A percentile compares a stretch with the other conserved stretches of the same genome.
Evolutionary conservation across 2,888 invertebrate genomes (phyloP).

Genomic region (Clanis bilineata): DNA sequence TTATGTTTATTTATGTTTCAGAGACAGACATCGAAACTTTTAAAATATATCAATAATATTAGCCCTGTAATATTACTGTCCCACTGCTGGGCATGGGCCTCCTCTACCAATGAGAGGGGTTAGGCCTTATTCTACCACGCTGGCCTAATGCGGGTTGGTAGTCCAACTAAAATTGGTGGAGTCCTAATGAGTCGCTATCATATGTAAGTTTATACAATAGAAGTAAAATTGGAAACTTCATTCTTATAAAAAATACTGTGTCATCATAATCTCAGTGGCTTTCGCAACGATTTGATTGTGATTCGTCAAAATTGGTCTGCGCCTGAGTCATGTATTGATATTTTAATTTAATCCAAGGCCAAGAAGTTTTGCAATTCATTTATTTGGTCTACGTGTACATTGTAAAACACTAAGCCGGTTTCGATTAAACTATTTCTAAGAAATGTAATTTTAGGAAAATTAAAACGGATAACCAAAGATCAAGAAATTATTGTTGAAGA

Average conservation of each 20-base stretch:
- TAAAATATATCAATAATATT: too few species aligned
- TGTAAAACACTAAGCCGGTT: not conserved
- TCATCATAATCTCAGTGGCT: not conserved
- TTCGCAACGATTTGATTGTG: constrained; percentile 1
- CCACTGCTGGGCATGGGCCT: too few species aligned
- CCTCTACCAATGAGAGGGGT: too few species aligned
- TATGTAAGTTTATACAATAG: too few species aligned
- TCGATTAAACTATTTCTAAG: not conserved
- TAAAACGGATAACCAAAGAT: not conserved
- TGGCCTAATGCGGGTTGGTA: too few species aligned
- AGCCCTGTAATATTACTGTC: too few species aligned
- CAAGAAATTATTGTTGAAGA: not conserved
- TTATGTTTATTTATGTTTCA: too few species aligned
- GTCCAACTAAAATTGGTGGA: too few species aligned
- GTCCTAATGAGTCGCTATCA: too few species aligned
- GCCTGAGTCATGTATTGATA: constrained; percentile 3
- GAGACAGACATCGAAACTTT: too few species aligned
- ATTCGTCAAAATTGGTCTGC: not conserved
- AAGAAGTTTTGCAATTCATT: not conserved
- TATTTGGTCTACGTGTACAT: not conserved
- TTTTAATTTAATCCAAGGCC: constrained; percentile 7
- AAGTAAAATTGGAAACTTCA: too few species aligned
- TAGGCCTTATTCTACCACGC: too few species aligned
- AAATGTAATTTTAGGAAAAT: not conserved
- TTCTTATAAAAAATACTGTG: not conserved